phyloP scores from a whole-genome alignment of 2,113 vertebrate species.

The Rhegmatorhina hoffmannsi region DNA sequence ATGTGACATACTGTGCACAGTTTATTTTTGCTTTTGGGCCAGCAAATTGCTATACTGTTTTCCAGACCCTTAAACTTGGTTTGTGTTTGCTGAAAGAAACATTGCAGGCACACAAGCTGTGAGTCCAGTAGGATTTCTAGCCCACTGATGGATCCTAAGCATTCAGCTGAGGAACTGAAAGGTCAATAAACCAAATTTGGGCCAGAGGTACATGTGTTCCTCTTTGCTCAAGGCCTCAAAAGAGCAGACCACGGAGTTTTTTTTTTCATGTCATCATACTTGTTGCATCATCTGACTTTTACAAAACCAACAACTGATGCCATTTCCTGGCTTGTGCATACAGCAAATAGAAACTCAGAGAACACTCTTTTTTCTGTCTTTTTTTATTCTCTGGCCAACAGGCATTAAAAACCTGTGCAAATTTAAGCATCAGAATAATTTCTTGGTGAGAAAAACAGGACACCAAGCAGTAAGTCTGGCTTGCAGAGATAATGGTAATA shows the following conservation, averaged over 20 bases:
- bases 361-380: neutral
- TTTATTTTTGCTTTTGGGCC: constrained; percentile 40
- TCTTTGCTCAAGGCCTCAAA: neutral
- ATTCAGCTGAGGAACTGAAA: neutral
- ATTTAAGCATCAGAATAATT: neutral
- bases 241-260: neutral
- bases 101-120: neutral
- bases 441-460: neutral
- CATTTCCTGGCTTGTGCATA: neutral
- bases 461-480: neutral
- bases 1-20: neutral
- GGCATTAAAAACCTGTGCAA: neutral
- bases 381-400: neutral
- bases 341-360: neutral
- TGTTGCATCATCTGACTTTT: neutral
- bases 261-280: neutral
- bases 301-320: neutral
- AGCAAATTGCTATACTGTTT: neutral
- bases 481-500: neutral
- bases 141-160: neutral
- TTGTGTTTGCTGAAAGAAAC: constrained; percentile 45
- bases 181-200: neutral
- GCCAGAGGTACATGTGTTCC: neutral
- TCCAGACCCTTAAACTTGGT: constrained; percentile 19
- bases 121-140: neutral